These are phyloP conservation scores for Drosophila falleni DNA, from an alignment of 2,888 invertebrate genomes.

Conservation along the genomic window DNA sequence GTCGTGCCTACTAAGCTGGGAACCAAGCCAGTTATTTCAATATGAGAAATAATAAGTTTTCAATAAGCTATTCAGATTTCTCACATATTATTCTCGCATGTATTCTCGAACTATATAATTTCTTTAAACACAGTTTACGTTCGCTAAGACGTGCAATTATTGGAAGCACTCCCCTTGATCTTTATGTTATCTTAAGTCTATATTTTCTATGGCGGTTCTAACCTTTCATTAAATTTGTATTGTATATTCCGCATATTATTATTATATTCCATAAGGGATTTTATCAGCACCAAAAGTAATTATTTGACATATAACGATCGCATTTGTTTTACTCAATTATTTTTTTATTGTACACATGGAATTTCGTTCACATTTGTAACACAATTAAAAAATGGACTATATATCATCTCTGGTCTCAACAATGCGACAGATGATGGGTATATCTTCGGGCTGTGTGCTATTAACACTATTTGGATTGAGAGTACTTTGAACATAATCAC, in stretches of 20 bases:
- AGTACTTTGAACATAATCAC: constrained; percentile 67
- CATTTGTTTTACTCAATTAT: background rate
- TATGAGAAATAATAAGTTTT: constrained; percentile 6
- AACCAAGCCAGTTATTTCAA: constrained; percentile 23
- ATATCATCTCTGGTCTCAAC: constrained; percentile 71
- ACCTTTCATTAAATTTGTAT: no score
- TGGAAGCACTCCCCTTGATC: background rate
- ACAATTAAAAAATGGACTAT: background rate
- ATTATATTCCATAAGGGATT: no score
- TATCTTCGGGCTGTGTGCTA: constrained; percentile 80
- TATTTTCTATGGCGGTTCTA: no score
- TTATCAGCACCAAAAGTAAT: no score
- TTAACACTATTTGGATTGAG: constrained; percentile 62
- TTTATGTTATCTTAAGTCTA: no score
- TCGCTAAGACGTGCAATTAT: background rate
- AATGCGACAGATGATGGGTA: constrained; percentile 84
- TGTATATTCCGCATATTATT: no score
- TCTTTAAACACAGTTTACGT: background rate
- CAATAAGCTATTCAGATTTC: constrained; percentile 7
- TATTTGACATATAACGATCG: background rate
- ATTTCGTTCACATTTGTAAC: background rate
- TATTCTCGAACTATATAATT: no score
- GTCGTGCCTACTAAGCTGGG: constrained; percentile 27
- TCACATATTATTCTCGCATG: background rate
- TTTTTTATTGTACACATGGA: constrained; percentile 11